These are phyloP conservation scores for Tor tambroides DNA, from an alignment of 2,113 vertebrate genomes.

Conservation along the genomic window DNA sequence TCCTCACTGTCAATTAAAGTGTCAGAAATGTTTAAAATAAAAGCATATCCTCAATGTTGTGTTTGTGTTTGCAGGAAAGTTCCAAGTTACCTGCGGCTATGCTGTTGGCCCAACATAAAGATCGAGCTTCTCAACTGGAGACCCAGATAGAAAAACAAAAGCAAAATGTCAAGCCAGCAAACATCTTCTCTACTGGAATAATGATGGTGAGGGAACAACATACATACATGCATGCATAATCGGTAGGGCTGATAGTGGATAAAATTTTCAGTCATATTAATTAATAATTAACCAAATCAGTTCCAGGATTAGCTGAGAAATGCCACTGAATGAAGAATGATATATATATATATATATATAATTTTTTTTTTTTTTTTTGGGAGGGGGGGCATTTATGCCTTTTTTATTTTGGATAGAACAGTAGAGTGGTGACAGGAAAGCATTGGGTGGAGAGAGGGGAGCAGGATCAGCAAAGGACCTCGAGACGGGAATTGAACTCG, in stretches of 20 bases:
- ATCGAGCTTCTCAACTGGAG: conserved; percentile 88
- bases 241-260: not conserved
- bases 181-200: conserved; percentile 95
- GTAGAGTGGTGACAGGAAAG: no score
- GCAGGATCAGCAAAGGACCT: no score
- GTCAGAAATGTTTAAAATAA: not conserved
- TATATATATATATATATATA: no score
- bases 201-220: conserved; percentile 85
- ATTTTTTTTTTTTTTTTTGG: no score
- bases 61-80: conserved; percentile 81
- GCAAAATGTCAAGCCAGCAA: conserved; percentile 84
- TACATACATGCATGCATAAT: not conserved
- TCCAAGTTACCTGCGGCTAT: conserved; percentile 91
- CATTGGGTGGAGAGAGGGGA: no score
- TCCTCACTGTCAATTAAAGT: not conserved
- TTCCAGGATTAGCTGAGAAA: not conserved
- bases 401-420: no score
- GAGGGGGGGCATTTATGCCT: no score
- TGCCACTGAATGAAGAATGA: no score
- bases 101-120: conserved; percentile 94
- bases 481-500: no score
- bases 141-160: conserved; percentile 89
- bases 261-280: not conserved
- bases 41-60: not conserved
- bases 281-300: not conserved